These are phyloP conservation scores for Spermophilus dauricus DNA, from an alignment of 2,113 vertebrate genomes.

Conservation along the genomic window DNA sequence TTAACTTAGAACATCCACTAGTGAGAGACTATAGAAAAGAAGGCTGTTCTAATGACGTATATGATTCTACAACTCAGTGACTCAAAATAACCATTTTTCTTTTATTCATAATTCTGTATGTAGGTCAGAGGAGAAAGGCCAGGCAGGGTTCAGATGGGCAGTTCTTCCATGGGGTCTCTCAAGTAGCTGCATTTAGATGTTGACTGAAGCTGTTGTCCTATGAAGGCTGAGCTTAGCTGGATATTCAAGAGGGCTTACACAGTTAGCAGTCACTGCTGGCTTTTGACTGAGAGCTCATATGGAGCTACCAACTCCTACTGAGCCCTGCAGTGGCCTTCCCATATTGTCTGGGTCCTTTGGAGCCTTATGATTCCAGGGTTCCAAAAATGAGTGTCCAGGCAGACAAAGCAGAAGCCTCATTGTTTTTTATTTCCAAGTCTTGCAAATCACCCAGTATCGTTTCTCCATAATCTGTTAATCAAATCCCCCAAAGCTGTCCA, in stretches of 20 bases:
- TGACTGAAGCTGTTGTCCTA: background rate
- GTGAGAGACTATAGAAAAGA: background rate
- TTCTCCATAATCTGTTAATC: background rate
- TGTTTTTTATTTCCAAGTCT: background rate
- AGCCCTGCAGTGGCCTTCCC: background rate
- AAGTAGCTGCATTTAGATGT: background rate
- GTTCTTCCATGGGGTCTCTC: background rate
- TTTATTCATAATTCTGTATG: background rate
- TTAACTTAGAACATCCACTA: background rate
- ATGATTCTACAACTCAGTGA: background rate
- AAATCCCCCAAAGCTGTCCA: background rate
- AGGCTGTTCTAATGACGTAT: background rate
- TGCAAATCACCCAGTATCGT: background rate
- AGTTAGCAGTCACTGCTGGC: background rate
- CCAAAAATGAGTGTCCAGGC: background rate
- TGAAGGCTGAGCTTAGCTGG: background rate
- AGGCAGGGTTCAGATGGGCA: background rate
- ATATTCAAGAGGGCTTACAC: background rate
- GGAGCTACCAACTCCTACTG: background rate
- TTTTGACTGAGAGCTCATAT: background rate
- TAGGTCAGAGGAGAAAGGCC: background rate
- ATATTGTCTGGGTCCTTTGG: background rate
- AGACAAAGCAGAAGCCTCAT: background rate
- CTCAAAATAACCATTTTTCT: constrained; percentile 22
- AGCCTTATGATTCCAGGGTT: background rate